A percentile compares a stretch with the other conserved stretches of the same genome.
Evolutionary conservation across 2,797 vertebrate species (phyloP).

Genomic region (Chelon labrosus): DNA sequence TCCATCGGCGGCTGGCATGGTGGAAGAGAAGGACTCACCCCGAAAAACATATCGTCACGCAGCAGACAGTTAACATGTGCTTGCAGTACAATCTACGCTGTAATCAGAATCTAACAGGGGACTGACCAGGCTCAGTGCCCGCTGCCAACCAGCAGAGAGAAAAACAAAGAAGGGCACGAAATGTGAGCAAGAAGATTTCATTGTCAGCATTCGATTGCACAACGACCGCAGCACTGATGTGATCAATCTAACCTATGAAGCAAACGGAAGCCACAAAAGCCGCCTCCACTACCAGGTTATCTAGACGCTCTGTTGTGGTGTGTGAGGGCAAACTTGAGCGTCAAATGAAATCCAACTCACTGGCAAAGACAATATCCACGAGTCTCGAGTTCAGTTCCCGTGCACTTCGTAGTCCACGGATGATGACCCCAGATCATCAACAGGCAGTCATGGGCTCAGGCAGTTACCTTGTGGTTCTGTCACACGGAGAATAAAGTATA

Average conservation of each 20-base stretch:
- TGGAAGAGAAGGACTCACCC: conserved; percentile 51
- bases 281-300: not conserved
- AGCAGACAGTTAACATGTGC: conserved; percentile 75
- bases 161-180: conserved; percentile 23
- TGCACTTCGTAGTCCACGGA: not conserved
- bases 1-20: conserved; percentile 62
- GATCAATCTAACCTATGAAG: conserved; percentile 26
- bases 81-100: conserved; percentile 72
- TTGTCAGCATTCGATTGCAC: conserved; percentile 31
- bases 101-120: conserved; percentile 72
- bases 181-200: conserved; percentile 40
- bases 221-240: conserved; percentile 24
- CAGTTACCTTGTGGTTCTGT: conserved; percentile 66
- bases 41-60: conserved; percentile 67
- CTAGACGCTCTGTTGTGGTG: not conserved
- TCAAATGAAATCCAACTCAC: conserved; percentile 17
- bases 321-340: not conserved
- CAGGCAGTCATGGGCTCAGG: conserved; percentile 56
- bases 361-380: not conserved
- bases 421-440: conserved; percentile 6
- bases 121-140: conserved; percentile 48
- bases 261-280: conserved; percentile 15
- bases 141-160: conserved; percentile 46
- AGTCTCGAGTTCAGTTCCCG: not conserved
- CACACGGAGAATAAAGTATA: conserved; percentile 65